phyloP scores from a whole-genome alignment of 2,888 invertebrate genomes.

The Chouioia cunea region DNA sequence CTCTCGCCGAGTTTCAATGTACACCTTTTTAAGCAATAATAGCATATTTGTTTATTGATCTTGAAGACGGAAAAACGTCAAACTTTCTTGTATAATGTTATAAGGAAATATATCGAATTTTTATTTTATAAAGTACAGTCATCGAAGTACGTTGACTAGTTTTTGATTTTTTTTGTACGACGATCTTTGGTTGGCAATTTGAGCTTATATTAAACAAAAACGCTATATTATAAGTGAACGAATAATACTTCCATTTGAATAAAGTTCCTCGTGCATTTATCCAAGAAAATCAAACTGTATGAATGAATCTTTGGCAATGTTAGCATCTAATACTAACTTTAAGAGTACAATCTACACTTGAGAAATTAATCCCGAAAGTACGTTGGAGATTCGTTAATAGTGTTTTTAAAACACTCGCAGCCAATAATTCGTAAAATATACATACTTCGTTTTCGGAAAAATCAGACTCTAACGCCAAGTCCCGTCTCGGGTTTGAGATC shows the following conservation, averaged over 20 bases:
- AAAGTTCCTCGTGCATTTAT: too few species aligned
- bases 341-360: conserved; percentile 8
- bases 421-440: too few species aligned
- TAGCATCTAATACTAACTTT: conserved; percentile 17
- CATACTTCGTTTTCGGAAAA: too few species aligned
- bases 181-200: not conserved
- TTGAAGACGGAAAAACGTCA: conserved; percentile 1
- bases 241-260: too few species aligned
- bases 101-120: not conserved
- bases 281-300: not conserved
- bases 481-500: conserved; percentile 59
- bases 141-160: too few species aligned
- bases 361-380: not conserved
- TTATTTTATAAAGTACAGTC: too few species aligned
- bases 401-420: not conserved
- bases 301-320: conserved; percentile 14
- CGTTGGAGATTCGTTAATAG: too few species aligned
- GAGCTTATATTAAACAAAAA: not conserved
- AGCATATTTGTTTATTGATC: not conserved
- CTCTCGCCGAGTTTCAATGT: not conserved
- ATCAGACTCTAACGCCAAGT: conserved; percentile 59
- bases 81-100: not conserved
- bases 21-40: not conserved
- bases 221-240: too few species aligned
- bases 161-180: too few species aligned